Base-by-base conservation (phyloP, 2,797 vertebrate genomes). In the Micrastur ruficollis region DNA sequence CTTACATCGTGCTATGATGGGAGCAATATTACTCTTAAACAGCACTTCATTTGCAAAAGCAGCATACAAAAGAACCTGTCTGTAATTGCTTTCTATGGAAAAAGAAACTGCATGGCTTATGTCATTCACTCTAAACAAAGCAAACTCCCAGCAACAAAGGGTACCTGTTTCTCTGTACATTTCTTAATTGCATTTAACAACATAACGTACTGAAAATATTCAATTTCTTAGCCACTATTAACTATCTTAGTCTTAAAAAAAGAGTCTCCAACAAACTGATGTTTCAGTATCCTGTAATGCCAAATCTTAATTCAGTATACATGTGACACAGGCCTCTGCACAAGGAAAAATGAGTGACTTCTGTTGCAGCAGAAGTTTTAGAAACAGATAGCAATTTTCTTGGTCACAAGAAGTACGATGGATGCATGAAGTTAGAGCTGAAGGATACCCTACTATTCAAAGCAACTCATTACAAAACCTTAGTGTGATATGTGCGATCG, bases 401-500 rank as follows among this genome's bases (percentile, higher is more conserved):
- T 29, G 34, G 55, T 80, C 74, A 38, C 9, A 53, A 62, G 32
- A 58, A 47, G 9, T n/a, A 47, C 14, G 16, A 58, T 16, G 23
- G 34, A 42, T 58, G 26, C 52, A 38, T 38, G 42, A 90, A 89
- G 11, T 5, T 32, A 62, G 78, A 93, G 17, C 29, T 79, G 55
- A 75, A 68, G 32, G 19, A 67, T 23, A 13, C 7, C 15, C 14
- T 15, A 12, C 8, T 40, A 14, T 79, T 66, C 14, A 47, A 61
- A 70, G 12, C 12, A 81, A 59, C 20, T 27, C 22, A 26, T 2
- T 72, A 31, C 36, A 44, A 76, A 93, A 21, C 17, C 4, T 56
- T 32, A 23, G 16, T 10, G 53, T 19, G 42, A 19, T n/a, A 42
- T 0, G 2, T 2, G 4, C 0, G 2, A 63, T 27, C 32, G 46